Evolutionary conservation across 2,113 vertebrate species (phyloP), one percentile per base, ranked within the genome.

Genomic region (Hippocampus guttulatus): DNA sequence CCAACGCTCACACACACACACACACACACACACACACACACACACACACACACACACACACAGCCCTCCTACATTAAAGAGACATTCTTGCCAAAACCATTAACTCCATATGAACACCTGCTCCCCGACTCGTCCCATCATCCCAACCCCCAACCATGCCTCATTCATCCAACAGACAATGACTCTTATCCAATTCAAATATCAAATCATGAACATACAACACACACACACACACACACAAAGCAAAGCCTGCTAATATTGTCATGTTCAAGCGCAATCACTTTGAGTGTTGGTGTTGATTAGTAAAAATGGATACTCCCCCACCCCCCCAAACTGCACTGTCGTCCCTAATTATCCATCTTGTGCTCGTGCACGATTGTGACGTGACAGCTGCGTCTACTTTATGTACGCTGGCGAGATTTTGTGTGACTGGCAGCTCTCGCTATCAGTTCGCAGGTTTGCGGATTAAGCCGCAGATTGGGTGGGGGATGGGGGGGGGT

Each of bases 51-150:
- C 61, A 23, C 47, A 72, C n/a, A 60, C 57, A 68, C 54, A 18
- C 70, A 11, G 25, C 60, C 14, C 47, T 18, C 43, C 64, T 55
- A 18, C 25, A 18, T 49, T 15, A 49, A 27, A 15, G 5, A 47
- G 23, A 47, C 65, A 15, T 8, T 69, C 75, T 60, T 41, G 2
- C 67, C 33, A 67, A 75, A 79, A 49, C 45, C 83, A 88, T 84
- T 81, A 85, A 85, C 74, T 71, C 78, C 79, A 54, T 79, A 71
- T 77, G 82, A 82, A 84, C 88, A 89, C 86, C 86, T 89, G 88
- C 88, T 88, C 75, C 86, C 86, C 79, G 57, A 74, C 1, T 71
- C 76, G 80, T 79, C 75, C 78, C 76, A 60, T 76, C 73, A 57
- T 21, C 81, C 80, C 80, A 74, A 33, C 81, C 79, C 78, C 77